Evolutionary conservation across 2,113 vertebrate genomes (phyloP), one percentile per base, ranked within the genome.

Genomic region (Bujurquina vittata): DNA sequence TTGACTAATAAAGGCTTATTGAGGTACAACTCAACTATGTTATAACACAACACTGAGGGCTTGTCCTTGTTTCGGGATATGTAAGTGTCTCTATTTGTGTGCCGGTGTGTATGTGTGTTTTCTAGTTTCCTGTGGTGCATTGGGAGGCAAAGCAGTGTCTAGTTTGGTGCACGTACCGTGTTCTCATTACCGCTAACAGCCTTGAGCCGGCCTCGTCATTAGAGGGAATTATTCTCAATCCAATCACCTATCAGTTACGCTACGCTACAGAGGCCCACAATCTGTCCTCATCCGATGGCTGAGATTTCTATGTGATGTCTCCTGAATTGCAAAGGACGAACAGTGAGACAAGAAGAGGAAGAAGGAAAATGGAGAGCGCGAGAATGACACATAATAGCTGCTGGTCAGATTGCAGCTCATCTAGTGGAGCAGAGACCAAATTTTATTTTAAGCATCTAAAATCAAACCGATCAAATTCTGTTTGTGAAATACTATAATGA

Each of bases 141-240:
- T 84, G 81, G 81, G 89, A 93, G 73, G 63, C 74, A 59, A 79
- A 81, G 87, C 73, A 17, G 77, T 79, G 77, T 82, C 80, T 87
- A 83, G 80, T 75, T 87, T 65, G 83, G 65, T 80, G 85, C 89
- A 91, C 84, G 88, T 89, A 92, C 80, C 86, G 69, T 94, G 93
- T 95, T 94, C 91, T 94, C 93, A 94, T 95, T 95, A 95, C 86
- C 84, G 78, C 90, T 90, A 93, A 93, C 94, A 94, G 88, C 93
- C 90, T 92, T 94, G 93, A 94, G 93, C 86, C 87, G 84, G 90
- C 84, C 93, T 91, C 83, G 84, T 94, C 92, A 94, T 95, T 94
- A 94, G 75, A 85, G 89, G 92, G 91, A 94, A 95, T 94, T 94
- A 95, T 92, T 88, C 90, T 93, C 91, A 93, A 92, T 93, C 88